Conservation (phyloP, 2,113 vertebrate genomes). For the Rhagologus leucostigma region DNA sequence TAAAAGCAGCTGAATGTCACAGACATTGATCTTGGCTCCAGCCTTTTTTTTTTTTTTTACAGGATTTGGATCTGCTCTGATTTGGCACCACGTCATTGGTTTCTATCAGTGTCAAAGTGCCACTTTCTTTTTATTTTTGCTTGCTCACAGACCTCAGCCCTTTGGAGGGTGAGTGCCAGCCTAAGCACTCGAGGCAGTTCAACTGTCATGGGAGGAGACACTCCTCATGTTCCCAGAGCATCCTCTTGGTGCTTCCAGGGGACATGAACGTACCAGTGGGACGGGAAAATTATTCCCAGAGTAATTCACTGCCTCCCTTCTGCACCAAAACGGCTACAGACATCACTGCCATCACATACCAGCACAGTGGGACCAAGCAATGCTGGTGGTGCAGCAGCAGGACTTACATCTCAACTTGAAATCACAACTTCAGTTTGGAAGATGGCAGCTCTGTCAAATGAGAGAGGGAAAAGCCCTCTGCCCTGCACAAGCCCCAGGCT, state of each 20-base stretch:
- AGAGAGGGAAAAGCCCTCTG: background rate
- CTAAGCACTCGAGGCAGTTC: background rate
- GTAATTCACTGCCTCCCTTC: background rate
- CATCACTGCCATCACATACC: background rate
- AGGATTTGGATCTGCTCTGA: background rate
- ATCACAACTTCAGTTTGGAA: background rate
- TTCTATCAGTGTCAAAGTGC: background rate
- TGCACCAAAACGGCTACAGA: background rate
- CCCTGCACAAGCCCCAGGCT: background rate
- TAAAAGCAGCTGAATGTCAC: conserved; percentile 21
- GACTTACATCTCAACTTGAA: background rate
- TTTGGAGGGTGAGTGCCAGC: background rate
- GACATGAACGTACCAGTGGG: background rate
- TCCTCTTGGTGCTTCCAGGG: background rate
- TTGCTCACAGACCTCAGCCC: background rate
- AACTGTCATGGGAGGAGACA: background rate
- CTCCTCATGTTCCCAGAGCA: background rate
- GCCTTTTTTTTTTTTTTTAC: background rate
- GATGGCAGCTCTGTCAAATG: background rate
- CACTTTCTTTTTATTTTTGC: background rate
- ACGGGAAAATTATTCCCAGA: background rate
- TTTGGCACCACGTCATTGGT: background rate
- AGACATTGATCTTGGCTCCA: background rate
- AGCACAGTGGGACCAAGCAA: background rate
- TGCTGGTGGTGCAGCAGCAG: background rate